Evolutionary conservation across 1,140 invertebrate genomes (phyloP), one percentile per base, ranked within the genome.

Genomic region (Bombus difficillimus): DNA sequence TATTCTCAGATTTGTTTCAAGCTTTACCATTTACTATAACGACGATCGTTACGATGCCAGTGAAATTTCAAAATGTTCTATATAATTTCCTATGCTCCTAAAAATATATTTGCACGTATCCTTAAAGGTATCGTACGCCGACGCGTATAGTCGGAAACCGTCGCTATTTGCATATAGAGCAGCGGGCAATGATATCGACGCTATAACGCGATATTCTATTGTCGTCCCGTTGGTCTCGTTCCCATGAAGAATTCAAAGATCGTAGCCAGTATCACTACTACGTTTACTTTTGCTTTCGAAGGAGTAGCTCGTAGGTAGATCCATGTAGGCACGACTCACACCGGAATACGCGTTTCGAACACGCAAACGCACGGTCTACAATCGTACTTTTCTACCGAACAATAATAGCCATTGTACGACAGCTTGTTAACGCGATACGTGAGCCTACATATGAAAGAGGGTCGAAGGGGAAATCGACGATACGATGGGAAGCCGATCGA

Each of bases 391-490:
- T 75, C 68, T 32, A 73, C 9, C 71, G 77, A 72, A 90, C 88
- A 88, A 92, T 92, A 90, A 92, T 89, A 85, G 89, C 82, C 74
- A 91, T 92, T 92, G 91, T 90, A 87, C 77, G 81, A 73, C 87
- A 86, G 90, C 88, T 91, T 90, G 91, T 92, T 91, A 92, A 91
- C 89, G 84, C 84, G 91, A 83, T 89, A 92, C 87, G 87, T 83
- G 87, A 89, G 80, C 76, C 64, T 53, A 53, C 47, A 22, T 13
- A 32, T 66, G 81, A 87, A 81, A 78, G 75, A 89, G 75, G 83
- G 76, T 88, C 75, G 86, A 75, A 43, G 59, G 28, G 41, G 82
- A 77, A 73, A 57, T 25, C 74, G 71, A 72, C 72, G 62, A 73
- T 47, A 64, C 34, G 39, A 73, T 39, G 32, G 57, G 64, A 53